Conservation (phyloP, 2,888 invertebrate species). For the Eupeodes latifasciatus region DNA sequence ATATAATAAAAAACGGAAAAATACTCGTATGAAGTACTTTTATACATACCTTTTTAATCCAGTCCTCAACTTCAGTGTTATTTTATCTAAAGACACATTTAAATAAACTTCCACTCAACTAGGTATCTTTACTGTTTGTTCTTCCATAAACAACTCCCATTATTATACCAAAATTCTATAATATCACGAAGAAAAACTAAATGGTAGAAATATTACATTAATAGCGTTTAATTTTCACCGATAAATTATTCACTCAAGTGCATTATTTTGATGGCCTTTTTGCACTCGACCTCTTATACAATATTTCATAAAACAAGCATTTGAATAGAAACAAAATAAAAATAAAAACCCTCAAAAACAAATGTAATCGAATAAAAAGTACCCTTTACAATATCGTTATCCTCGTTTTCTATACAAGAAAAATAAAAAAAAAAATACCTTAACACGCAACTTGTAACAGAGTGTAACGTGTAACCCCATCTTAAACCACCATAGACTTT, state of each 20-base stretch:
- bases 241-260: slow-evolving; percentile 65
- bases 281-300: neutral
- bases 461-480: slow-evolving; percentile 12
- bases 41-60: too few relatives aligned
- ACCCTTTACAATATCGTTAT: slow-evolving; percentile 53
- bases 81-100: too few relatives aligned
- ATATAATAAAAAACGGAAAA: too few relatives aligned
- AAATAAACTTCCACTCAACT: too few relatives aligned
- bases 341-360: slow-evolving; percentile 10
- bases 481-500: neutral
- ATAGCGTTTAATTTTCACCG: slow-evolving; percentile 51
- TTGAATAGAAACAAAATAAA: neutral
- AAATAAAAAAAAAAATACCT: too few relatives aligned
- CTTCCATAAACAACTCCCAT: neutral
- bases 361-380: neutral
- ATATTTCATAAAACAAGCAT: neutral
- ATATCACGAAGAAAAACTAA: neutral
- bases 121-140: neutral
- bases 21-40: too few relatives aligned
- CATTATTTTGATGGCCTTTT: slow-evolving; percentile 12
- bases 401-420: slow-evolving; percentile 19
- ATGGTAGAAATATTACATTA: slow-evolving; percentile 31
- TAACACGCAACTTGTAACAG: slow-evolving; percentile 55
- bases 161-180: neutral
- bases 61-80: too few relatives aligned